Conservation (phyloP, 2,113 vertebrate species). For the Aptenodytes patagonicus region DNA sequence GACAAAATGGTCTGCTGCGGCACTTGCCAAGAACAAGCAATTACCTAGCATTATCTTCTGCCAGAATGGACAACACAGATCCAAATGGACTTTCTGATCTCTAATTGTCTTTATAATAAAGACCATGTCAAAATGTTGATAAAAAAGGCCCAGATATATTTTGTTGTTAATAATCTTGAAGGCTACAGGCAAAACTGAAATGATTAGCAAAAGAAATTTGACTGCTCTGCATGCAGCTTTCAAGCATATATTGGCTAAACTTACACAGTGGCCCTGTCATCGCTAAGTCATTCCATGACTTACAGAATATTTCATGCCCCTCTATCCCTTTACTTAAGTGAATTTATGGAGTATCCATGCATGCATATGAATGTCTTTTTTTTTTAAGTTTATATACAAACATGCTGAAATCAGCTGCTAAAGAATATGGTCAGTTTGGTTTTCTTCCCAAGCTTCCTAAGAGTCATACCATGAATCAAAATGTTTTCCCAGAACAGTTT, state of each 20-base stretch:
- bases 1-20: not conserved
- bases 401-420: not conserved
- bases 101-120: not conserved
- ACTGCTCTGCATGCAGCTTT: not conserved
- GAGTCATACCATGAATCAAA: not conserved
- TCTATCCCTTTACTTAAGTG: not conserved
- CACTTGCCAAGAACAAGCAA: not conserved
- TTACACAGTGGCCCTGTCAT: not conserved
- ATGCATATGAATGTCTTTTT: not conserved
- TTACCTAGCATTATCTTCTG: not conserved
- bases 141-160: not conserved
- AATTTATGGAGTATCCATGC: not conserved
- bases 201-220: not conserved
- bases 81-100: not conserved
- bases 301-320: not conserved
- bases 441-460: not conserved
- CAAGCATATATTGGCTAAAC: not conserved
- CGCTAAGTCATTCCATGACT: not conserved
- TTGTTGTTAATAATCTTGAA: not conserved
- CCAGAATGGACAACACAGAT: not conserved
- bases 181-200: not conserved
- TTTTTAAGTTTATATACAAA: not conserved
- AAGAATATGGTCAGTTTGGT: not conserved
- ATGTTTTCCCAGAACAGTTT: not conserved
- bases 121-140: not conserved